phyloP scores from a whole-genome alignment of 2,113 vertebrate genomes.

The Saimiri boliviensis region DNA sequence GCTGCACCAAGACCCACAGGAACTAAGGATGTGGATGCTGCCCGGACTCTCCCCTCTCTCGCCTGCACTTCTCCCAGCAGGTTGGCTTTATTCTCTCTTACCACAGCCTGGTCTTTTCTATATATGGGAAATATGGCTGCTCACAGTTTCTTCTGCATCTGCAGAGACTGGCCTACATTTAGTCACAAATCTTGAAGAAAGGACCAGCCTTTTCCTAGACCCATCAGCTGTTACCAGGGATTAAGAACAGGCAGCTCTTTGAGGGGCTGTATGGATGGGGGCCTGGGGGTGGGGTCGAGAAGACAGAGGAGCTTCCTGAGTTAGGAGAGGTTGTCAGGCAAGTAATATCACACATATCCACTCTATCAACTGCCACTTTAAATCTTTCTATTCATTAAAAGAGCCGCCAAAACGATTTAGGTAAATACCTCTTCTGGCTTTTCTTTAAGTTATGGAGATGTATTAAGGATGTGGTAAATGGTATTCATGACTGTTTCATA shows the following conservation, averaged over 20 bases:
- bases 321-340: background rate
- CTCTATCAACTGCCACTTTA: background rate
- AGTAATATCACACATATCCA: background rate
- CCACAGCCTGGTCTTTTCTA: background rate
- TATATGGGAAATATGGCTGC: background rate
- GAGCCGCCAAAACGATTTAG: background rate
- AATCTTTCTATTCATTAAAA: background rate
- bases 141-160: background rate
- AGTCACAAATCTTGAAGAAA: slow-evolving; percentile 10
- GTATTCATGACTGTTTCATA: background rate
- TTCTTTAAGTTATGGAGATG: background rate
- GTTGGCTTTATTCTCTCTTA: background rate
- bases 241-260: background rate
- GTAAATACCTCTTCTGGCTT: background rate
- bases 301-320: background rate
- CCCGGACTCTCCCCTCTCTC: background rate
- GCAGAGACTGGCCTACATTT: background rate
- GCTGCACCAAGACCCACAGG: background rate
- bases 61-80: background rate
- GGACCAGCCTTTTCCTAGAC: background rate
- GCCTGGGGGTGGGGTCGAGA: background rate
- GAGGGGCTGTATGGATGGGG: background rate
- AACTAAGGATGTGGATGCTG: background rate
- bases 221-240: background rate
- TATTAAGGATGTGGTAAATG: background rate